These are phyloP conservation scores for Thera obeliscata DNA, from an alignment of 2,888 invertebrate genomes.

Conservation along the genomic window DNA sequence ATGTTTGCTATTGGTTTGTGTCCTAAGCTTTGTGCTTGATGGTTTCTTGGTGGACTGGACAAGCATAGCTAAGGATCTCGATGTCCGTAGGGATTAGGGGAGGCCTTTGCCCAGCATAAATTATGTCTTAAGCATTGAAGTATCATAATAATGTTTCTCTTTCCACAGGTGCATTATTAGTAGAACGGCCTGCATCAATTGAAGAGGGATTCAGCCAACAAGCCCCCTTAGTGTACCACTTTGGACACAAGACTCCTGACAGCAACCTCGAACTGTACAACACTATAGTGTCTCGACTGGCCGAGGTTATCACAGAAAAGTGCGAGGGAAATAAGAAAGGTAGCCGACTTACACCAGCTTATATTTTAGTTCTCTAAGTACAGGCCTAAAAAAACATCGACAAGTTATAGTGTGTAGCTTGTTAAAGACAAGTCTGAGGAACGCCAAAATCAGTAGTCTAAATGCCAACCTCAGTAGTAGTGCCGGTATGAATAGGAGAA, in stretches of 20 bases:
- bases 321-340: conserved; percentile 95
- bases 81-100: too few relatives aligned
- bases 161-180: conserved; percentile 89
- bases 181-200: conserved; percentile 96
- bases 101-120: too few relatives aligned
- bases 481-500: too few relatives aligned
- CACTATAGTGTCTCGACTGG: conserved; percentile 91
- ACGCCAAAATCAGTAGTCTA: too few relatives aligned
- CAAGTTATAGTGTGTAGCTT: too few relatives aligned
- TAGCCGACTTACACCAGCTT: conserved; percentile 50
- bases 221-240: conserved; percentile 96
- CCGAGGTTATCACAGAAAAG: conserved; percentile 93
- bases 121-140: neutral
- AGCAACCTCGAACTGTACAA: conserved; percentile 94
- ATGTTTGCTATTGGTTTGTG: too few relatives aligned
- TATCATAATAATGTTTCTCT: neutral
- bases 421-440: too few relatives aligned
- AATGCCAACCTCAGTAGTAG: too few relatives aligned
- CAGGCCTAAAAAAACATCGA: too few relatives aligned
- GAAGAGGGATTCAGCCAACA: conserved; percentile 98
- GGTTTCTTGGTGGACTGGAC: too few relatives aligned
- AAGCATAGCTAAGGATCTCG: too few relatives aligned
- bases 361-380: neutral
- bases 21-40: too few relatives aligned
- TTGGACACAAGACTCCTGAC: conserved; percentile 92